Conservation (phyloP, 1,140 invertebrate genomes). For the Theocolax elegans region DNA sequence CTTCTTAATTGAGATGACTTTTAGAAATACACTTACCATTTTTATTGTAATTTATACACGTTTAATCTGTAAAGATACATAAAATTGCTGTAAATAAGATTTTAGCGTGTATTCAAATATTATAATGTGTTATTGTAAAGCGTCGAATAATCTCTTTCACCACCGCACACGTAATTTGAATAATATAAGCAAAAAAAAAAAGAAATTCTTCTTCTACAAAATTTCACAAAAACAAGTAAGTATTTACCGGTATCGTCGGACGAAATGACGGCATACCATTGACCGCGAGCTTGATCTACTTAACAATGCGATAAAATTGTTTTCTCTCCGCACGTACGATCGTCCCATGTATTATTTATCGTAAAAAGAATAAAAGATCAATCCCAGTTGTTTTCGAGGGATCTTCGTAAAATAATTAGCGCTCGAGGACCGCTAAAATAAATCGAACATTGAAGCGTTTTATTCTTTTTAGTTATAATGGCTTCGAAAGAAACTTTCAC, state of each 20-base stretch:
- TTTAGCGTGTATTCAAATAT: too few species aligned
- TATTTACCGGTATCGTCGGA: too few species aligned
- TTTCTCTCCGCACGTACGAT: constrained; percentile 14
- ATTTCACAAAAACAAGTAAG: too few species aligned
- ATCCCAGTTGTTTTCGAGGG: not conserved
- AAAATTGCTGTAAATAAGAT: too few species aligned
- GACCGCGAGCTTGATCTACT: constrained; percentile 32
- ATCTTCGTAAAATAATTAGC: constrained; percentile 23
- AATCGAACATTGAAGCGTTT: constrained; percentile 18
- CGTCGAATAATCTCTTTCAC: too few species aligned
- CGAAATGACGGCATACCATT: not conserved
- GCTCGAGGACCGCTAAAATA: not conserved
- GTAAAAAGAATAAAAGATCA: not conserved
- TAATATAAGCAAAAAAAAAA: too few species aligned
- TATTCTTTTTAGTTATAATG: constrained; percentile 4
- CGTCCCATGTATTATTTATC: constrained; percentile 34
- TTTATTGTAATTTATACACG: too few species aligned
- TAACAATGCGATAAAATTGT: constrained; percentile 22
- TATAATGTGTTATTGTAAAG: too few species aligned
- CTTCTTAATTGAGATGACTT: constrained; percentile 23
- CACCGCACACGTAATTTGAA: too few species aligned
- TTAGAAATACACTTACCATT: too few species aligned
- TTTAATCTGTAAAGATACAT: too few species aligned
- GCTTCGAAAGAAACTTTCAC: constrained; percentile 2
- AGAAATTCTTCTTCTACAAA: too few species aligned